Conservation (phyloP, 1,140 invertebrate species). For the Drosophila ogumai region DNA sequence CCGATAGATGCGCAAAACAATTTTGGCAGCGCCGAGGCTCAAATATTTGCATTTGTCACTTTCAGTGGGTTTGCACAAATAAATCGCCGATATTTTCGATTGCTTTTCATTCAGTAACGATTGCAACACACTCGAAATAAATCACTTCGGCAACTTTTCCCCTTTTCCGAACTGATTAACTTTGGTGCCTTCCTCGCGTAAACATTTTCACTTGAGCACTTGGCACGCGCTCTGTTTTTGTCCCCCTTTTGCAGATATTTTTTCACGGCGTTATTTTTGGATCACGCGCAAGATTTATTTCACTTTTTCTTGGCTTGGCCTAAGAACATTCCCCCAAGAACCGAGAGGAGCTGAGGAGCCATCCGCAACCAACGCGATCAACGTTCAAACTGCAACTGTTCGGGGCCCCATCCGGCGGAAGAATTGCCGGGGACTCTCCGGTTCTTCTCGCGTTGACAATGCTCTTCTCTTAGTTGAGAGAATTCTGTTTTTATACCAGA, state of each 20-base stretch:
- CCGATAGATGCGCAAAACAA: conserved; percentile 18
- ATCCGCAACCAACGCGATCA: conserved; percentile 64
- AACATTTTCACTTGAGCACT: conserved; percentile 54
- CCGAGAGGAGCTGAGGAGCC: conserved; percentile 6
- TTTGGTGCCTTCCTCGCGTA: conserved; percentile 25
- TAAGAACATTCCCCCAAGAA: conserved; percentile 32
- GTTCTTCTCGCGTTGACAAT: conserved; percentile 15
- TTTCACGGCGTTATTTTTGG: conserved; percentile 56
- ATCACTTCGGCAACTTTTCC: conserved; percentile 30
- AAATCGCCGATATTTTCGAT: conserved; percentile 35
- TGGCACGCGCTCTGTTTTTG: conserved; percentile 63
- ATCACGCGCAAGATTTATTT: conserved; percentile 70
- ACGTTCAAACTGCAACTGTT: conserved; percentile 71
- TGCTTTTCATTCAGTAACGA: conserved; percentile 31
- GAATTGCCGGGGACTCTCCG: conserved; percentile 13
- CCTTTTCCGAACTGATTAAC: conserved; percentile 41
- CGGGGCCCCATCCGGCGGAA: conserved; percentile 17
- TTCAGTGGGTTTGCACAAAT: conserved; percentile 27
- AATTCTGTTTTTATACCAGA: conserved; percentile 6
- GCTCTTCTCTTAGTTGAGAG: conserved; percentile 28
- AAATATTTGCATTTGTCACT: conserved; percentile 48
- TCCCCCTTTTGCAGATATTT: conserved; percentile 52
- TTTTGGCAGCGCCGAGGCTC: conserved; percentile 33
- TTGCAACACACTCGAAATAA: conserved; percentile 38
- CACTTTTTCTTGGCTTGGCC: conserved; percentile 37